These are phyloP conservation scores for Gracilinanus agilis DNA, from an alignment of 2,113 vertebrate genomes.

Conservation along the genomic window DNA sequence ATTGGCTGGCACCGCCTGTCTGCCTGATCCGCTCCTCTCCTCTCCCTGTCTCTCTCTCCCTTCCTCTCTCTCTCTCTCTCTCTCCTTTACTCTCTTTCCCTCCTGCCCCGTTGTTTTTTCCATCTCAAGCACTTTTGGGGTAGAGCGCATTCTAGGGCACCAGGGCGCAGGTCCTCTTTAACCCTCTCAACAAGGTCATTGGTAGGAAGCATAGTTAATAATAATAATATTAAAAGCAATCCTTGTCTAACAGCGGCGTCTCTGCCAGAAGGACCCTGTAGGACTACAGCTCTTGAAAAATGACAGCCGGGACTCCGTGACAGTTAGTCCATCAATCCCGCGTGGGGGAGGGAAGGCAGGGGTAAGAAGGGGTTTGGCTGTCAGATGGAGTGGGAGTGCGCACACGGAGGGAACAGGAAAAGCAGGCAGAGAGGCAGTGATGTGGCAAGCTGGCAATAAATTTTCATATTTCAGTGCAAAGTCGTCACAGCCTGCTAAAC, in stretches of 20 bases:
- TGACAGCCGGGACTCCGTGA: slow-evolving; percentile 62
- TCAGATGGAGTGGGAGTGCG: slow-evolving; percentile 64
- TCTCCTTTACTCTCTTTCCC: not conserved
- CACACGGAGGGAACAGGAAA: slow-evolving; percentile 39
- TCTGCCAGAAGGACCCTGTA: slow-evolving; percentile 2
- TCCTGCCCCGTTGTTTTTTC: slow-evolving; percentile 8
- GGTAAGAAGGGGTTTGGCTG: slow-evolving; percentile 52
- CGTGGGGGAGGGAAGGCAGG: slow-evolving; percentile 34
- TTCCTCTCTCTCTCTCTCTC: not conserved
- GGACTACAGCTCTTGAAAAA: slow-evolving; percentile 61
- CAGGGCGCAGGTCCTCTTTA: not conserved
- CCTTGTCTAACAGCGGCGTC: slow-evolving; percentile 47
- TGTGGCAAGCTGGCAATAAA: slow-evolving; percentile 76
- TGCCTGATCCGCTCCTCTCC: slow-evolving; percentile 67
- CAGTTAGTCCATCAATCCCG: slow-evolving; percentile 66
- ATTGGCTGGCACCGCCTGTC: slow-evolving; percentile 82
- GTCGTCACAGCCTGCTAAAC: slow-evolving; percentile 84
- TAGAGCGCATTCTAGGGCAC: slow-evolving; percentile 8
- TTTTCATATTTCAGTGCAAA: slow-evolving; percentile 76
- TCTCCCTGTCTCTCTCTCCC: slow-evolving; percentile 27
- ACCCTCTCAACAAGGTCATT: slow-evolving; percentile 42
- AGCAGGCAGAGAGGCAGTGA: slow-evolving; percentile 61
- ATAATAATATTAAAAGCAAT: not conserved
- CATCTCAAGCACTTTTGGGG: slow-evolving; percentile 44
- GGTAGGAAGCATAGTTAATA: not conserved